phyloP scores from a whole-genome alignment of 2,113 vertebrate genomes.

The Gallinago undulata region DNA sequence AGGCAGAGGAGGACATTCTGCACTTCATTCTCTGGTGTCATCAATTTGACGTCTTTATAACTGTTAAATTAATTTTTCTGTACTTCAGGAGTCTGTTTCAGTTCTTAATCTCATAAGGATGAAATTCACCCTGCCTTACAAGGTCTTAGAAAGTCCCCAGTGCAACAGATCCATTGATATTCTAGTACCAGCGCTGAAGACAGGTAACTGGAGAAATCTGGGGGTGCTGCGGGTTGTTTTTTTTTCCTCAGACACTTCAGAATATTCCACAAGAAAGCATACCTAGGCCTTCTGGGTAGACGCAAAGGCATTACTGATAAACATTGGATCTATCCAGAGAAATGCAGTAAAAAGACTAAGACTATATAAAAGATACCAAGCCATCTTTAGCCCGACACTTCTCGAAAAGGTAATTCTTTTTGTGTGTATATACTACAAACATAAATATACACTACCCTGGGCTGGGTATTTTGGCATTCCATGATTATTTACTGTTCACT shows the following conservation, averaged over 20 bases:
- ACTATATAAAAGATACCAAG: neutral
- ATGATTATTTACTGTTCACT: conserved; percentile 39
- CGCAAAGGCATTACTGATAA: neutral
- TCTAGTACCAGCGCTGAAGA: neutral
- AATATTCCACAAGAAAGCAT: neutral
- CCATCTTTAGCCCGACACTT: neutral
- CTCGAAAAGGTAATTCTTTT: neutral
- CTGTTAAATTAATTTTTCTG: conserved; percentile 47
- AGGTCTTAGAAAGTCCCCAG: neutral
- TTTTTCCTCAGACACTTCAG: neutral
- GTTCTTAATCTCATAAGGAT: neutral
- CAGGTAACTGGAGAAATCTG: neutral
- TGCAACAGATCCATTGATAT: neutral
- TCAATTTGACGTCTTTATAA: conserved; percentile 38
- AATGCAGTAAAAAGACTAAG: neutral
- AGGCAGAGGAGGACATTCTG: conserved; percentile 28
- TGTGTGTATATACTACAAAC: neutral
- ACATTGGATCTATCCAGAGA: neutral
- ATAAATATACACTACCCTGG: neutral
- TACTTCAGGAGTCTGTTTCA: conserved; percentile 8
- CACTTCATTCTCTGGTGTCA: conserved; percentile 29
- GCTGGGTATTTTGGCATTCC: conserved; percentile 15
- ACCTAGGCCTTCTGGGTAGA: neutral
- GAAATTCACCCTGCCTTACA: neutral
- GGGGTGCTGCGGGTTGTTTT: neutral